phyloP scores from a whole-genome alignment of 2,797 vertebrate species.

The Sebastes diaconus region DNA sequence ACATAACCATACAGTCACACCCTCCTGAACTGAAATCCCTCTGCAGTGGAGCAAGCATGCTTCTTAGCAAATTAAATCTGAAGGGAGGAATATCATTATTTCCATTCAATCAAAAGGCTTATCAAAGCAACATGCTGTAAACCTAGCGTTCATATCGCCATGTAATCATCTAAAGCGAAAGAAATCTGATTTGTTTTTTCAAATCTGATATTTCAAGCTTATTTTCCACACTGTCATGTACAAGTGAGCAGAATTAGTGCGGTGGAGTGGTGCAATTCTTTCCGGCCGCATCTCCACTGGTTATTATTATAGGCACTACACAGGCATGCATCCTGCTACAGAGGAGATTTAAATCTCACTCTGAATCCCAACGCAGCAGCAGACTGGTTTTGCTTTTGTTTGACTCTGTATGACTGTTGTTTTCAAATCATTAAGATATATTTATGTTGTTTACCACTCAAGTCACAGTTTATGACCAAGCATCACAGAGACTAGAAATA shows the following conservation, averaged over 20 bases:
- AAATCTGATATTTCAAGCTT: constrained; percentile 45
- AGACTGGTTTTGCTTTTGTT: not conserved
- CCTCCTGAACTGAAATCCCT: not conserved
- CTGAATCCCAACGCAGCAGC: not conserved
- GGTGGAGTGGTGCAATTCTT: not conserved
- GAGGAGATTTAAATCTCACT: constrained; percentile 5
- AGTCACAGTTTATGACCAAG: not conserved
- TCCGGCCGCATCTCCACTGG: not conserved
- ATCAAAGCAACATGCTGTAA: constrained; percentile 29
- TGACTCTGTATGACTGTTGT: not conserved
- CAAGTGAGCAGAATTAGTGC: constrained; percentile 25
- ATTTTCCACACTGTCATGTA: constrained; percentile 31
- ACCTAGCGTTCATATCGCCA: constrained; percentile 18
- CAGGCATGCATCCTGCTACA: not conserved
- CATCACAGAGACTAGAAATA: not conserved
- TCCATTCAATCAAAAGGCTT: constrained; percentile 38
- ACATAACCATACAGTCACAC: constrained; percentile 1
- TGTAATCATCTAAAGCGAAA: constrained; percentile 31
- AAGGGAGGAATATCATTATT: constrained; percentile 28
- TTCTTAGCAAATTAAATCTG: constrained; percentile 17
- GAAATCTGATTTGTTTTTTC: constrained; percentile 44
- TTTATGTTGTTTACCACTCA: not conserved
- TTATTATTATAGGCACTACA: not conserved
- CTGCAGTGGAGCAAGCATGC: not conserved
- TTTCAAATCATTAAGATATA: not conserved